Evolutionary conservation across 2,113 vertebrate species (phyloP), one percentile per base, ranked within the genome.

Genomic region (Catharus fuscescens): DNA sequence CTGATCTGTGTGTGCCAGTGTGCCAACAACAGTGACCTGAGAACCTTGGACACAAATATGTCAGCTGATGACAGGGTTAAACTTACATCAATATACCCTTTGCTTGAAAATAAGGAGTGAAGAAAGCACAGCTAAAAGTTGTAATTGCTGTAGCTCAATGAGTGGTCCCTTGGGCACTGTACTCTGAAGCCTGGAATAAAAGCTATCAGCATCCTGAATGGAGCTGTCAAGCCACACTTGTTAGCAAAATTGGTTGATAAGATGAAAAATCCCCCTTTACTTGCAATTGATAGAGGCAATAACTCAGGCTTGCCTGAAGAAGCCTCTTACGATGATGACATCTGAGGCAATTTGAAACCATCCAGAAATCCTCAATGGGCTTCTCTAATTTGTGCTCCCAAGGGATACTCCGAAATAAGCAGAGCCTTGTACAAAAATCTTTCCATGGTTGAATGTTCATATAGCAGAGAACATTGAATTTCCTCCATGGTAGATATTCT

Each of bases 161-260:
- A 66, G 15, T 80, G 72, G 74, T 96, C 92, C 92, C 92, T 70
- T 44, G 72, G 90, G 94, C 72, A 94, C 47, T 80, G 60, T 78
- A 86, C 74, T 94, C 88, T 92, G 61, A 78, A 92, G 76, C 47
- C 82, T 74, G 40, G 56, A 86, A 94, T 78, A 90, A 96, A 96
- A 94, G 47, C 76, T 67, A 96, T 92, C 60, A 88, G 90, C 90
- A 92, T 74, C 91, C 65, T 90, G 91, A 97, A 95, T 91, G 53
- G 80, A 92, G 78, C 89, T 97, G 96, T 95, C 94, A 95, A 95
- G 69, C 44, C 80, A 86, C 52, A 50, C 77, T 93, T 92, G 66
- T 85, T 95, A 95, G 79, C 65, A 92, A 92, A 96, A 94, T 74
- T 80, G 72, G 61, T 50, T 90, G 61, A 65, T 71, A 95, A 96